Conservation (phyloP, 2,113 vertebrate species). For the Danio rerio region GRCz12tu NC_133191.1:53013001-53013500, state of each 20-base stretch:
- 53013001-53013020: no score
- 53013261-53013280: not conserved
- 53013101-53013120: constrained; percentile 36
- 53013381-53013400: not conserved
- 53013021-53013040: not conserved
- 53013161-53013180: constrained; percentile 11
- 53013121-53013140: constrained; percentile 13
- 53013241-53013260: constrained; percentile 4
- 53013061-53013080: not conserved
- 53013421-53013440: not conserved
- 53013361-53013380: no score
- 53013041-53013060: not conserved
- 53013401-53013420: no score
- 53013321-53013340: not conserved
- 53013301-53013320: not conserved
- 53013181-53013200: not conserved
- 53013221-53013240: constrained; percentile 2
- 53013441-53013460: not conserved
- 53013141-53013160: constrained; percentile 14
- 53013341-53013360: not conserved
- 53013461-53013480: not conserved
- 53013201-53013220: not conserved
- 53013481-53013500: not conserved
- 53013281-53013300: not conserved
- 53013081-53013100: constrained; percentile 5